These are phyloP conservation scores for Ditula angustiorana DNA, from an alignment of 2,888 invertebrate species.

Conservation along the genomic window DNA sequence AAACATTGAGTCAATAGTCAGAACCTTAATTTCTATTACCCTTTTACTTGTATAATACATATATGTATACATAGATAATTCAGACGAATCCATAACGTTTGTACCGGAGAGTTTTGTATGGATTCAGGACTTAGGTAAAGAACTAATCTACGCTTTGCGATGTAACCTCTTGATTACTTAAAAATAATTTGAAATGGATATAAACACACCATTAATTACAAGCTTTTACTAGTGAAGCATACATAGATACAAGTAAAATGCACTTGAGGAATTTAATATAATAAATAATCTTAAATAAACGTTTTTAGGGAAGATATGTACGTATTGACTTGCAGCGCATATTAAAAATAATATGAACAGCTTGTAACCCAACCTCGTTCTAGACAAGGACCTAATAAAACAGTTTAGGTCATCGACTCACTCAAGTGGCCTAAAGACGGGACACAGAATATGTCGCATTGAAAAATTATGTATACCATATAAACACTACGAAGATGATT, in stretches of 20 bases:
- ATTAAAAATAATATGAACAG: too few relatives aligned
- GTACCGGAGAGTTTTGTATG: neutral
- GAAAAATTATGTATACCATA: too few relatives aligned
- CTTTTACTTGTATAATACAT: constrained; percentile 11
- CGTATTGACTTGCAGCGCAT: constrained; percentile 39
- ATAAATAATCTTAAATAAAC: constrained; percentile 38
- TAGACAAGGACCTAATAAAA: too few relatives aligned
- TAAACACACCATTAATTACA: neutral
- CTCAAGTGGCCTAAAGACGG: too few relatives aligned
- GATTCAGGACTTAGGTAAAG: constrained; percentile 1
- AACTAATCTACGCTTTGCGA: constrained; percentile 12
- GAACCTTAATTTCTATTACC: constrained; percentile 33
- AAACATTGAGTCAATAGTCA: constrained; percentile 1
- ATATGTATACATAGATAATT: constrained; percentile 3
- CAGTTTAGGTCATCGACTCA: too few relatives aligned
- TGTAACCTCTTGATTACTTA: neutral
- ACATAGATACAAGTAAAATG: constrained; percentile 43
- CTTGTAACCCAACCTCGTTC: too few relatives aligned
- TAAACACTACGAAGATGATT: too few relatives aligned
- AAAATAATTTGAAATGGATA: constrained; percentile 4
- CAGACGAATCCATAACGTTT: constrained; percentile 5
- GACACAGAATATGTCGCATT: too few relatives aligned
- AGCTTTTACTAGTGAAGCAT: neutral
- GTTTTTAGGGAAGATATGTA: constrained; percentile 31
- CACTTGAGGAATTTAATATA: constrained; percentile 48